Evolutionary conservation across 1,140 invertebrate genomes (phyloP).

Genomic region (Ceratina australensis): DNA sequence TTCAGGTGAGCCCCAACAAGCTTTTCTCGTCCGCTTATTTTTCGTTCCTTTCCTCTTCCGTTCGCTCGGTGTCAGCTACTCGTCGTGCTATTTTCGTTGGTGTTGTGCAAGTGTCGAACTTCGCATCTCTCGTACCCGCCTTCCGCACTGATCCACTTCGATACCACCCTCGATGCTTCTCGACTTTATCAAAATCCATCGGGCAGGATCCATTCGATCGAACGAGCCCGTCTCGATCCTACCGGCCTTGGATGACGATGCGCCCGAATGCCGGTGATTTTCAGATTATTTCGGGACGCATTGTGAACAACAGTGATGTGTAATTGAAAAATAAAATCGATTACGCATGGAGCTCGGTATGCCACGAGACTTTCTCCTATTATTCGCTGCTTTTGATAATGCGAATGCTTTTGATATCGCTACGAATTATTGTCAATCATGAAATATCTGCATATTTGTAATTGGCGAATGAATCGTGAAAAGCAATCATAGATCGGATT

Average conservation of each 20-base stretch:
- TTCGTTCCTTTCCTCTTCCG: constrained; percentile 42
- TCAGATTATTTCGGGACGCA: constrained; percentile 37
- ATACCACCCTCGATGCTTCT: background rate
- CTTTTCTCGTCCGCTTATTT: constrained; percentile 17
- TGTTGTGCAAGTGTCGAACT: constrained; percentile 77
- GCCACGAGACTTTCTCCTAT: background rate
- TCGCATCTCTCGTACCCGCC: constrained; percentile 53
- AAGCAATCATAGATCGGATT: background rate
- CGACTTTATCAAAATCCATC: background rate
- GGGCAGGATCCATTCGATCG: background rate
- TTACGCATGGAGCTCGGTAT: background rate
- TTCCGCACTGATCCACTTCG: constrained; percentile 1
- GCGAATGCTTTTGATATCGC: too few species aligned
- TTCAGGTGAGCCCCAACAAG: constrained; percentile 41
- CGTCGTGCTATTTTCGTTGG: constrained; percentile 71
- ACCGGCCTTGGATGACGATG: constrained; percentile 10
- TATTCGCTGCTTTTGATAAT: too few species aligned
- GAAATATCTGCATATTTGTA: background rate
- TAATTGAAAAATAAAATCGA: background rate
- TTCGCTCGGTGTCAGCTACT: constrained; percentile 54
- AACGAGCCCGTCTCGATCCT: background rate
- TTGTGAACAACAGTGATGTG: constrained; percentile 1
- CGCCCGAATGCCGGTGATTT: background rate
- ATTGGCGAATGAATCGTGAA: background rate
- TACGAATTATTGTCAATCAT: too few species aligned